Evolutionary conservation across 1,140 invertebrate genomes (phyloP), one percentile per base, ranked within the genome.

Genomic region (Trachymyrmex septentrionalis): DNA sequence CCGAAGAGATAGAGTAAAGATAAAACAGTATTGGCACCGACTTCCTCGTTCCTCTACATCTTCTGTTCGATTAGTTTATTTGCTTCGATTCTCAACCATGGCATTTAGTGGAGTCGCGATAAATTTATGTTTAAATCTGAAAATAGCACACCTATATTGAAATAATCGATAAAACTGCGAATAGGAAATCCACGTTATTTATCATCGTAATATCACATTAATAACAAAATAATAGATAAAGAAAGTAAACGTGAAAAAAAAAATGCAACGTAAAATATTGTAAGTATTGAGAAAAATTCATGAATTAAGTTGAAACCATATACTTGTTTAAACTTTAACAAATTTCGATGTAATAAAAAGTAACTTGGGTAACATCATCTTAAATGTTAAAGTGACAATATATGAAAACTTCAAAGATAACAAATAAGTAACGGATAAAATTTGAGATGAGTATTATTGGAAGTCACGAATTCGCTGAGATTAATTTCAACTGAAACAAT

Each of bases 1-100:
- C 87, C 64, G 55, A 38, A 75, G 53, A 87, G 87, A 91, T 59
- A 50, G 27, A 91, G 90, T 67, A 44, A 21, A 91, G 90, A 91
- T 91, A 91, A 91, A 69, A 48, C 50, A n/a, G 30, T 53, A 53
- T 89, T 59, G 71, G 55, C 53, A 57, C 69, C 44, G 19, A 14
- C 63, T 34, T 59, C 19, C 5, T 59, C 48, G 38, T 78, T 87
- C 24, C 19, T 69, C 12, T 38, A 75, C 19, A 1, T 24, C 6
- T 38, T 16, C n/a, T 34, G n/a, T 24, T 38, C 21, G 48, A 34
- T 55, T 30, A 19, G n/a, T 19, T 30, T 24, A 38, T 53, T 76
- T 63, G 21, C 16, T 38, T 59, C 24, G 61, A 48, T 44, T 75
- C 55, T 44, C 3, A 21, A n/a, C 0, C 53, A 55, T 48, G 34